A percentile compares a stretch with the other conserved stretches of the same genome.
These are phyloP conservation scores for Saccopteryx bilineata DNA, from an alignment of 2,113 vertebrate genomes.

Conservation along the genomic window DNA sequence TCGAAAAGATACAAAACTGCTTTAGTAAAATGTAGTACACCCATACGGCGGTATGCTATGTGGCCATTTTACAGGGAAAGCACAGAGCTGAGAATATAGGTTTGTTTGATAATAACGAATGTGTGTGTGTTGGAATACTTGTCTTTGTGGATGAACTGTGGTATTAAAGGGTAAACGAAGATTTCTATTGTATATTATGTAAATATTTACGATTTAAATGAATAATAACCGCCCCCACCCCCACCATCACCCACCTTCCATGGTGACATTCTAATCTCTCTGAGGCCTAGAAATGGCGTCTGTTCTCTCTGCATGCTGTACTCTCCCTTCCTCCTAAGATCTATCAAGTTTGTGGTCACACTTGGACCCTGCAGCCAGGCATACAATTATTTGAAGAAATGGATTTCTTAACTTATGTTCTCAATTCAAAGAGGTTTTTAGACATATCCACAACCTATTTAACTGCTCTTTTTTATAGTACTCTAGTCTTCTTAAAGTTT, in stretches of 20 bases:
- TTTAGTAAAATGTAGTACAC: neutral
- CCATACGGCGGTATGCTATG: neutral
- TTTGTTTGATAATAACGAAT: slow-evolving; percentile 9
- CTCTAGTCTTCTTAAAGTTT: neutral
- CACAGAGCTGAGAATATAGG: neutral
- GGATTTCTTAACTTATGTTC: neutral
- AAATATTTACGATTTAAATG: neutral
- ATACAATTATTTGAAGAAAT: neutral
- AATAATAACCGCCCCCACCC: neutral
- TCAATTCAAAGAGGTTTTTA: neutral
- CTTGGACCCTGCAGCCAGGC: neutral
- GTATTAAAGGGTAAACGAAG: neutral
- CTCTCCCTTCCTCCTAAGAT: neutral
- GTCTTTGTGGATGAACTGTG: neutral
- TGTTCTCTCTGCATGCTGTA: neutral
- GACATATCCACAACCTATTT: too few species aligned
- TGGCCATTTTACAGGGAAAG: neutral
- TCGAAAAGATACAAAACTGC: neutral
- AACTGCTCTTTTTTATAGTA: too few species aligned
- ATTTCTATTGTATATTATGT: neutral
- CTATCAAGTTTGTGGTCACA: neutral
- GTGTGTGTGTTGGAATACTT: neutral
- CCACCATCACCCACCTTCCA: neutral
- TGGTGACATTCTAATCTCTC: neutral
- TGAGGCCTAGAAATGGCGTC: neutral